phyloP scores from a whole-genome alignment of 2,888 invertebrate genomes.

The Dasypolia templi region DNA sequence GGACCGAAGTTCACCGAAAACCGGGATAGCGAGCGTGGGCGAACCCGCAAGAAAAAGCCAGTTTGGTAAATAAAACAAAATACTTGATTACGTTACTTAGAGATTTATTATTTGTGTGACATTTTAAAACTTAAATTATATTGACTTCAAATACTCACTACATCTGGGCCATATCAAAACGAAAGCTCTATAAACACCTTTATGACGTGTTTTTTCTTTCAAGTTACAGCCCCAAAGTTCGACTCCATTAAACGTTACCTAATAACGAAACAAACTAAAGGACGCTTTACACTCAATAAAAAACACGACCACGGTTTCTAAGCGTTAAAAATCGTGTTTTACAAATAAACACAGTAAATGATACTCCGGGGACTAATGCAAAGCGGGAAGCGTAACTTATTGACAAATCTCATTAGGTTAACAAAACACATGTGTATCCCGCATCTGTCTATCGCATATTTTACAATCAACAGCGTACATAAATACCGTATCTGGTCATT shows the following conservation, averaged over 20 bases:
- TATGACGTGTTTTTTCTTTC: background rate
- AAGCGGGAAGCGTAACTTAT: constrained; percentile 84
- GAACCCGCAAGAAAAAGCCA: background rate
- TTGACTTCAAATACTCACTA: too few species aligned
- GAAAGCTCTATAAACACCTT: too few species aligned
- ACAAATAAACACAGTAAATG: constrained; percentile 79
- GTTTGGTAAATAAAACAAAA: background rate
- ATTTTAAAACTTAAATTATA: too few species aligned
- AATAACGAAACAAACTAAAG: constrained; percentile 30
- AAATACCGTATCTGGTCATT: constrained; percentile 74
- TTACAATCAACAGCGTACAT: constrained; percentile 81
- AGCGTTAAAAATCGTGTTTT: constrained; percentile 75
- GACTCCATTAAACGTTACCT: constrained; percentile 16
- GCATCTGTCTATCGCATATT: constrained; percentile 85
- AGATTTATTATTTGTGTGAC: background rate
- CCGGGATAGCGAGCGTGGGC: too few species aligned
- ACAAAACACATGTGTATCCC: constrained; percentile 88
- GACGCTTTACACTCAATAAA: constrained; percentile 59
- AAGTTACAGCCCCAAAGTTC: constrained; percentile 6
- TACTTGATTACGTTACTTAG: background rate
- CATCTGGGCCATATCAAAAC: too few species aligned
- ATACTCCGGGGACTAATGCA: constrained; percentile 79
- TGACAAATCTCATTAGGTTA: constrained; percentile 87
- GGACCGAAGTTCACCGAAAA: too few species aligned
- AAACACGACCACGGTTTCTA: constrained; percentile 54